Percentiles rank a stretch among this genome's conserved stretches.
Evolutionary conservation across 2,888 invertebrate species (phyloP).

Genomic region (Caradrina kadenii): DNA sequence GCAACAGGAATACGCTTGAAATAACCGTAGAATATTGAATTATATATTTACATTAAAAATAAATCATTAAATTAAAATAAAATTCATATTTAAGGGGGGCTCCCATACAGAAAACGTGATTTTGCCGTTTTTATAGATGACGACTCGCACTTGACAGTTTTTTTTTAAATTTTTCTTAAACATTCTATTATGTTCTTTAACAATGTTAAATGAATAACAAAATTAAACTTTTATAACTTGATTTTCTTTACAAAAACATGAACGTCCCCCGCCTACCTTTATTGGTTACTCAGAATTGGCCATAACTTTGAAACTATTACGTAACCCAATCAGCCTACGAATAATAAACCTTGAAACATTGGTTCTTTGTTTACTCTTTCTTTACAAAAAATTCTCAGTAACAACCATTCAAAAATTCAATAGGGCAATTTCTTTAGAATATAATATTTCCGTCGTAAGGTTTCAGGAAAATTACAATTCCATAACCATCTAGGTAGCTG

Average conservation of each 20-base stretch:
- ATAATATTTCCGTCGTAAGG: neutral
- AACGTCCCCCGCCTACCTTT: neutral
- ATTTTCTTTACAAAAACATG: constrained; percentile 9
- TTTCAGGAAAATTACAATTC: neutral
- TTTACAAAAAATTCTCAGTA: neutral
- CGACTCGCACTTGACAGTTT: no score
- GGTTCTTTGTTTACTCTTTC: constrained; percentile 19
- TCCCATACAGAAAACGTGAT: no score
- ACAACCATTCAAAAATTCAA: neutral
- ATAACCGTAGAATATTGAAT: no score
- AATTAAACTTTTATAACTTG: neutral
- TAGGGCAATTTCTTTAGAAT: constrained; percentile 1
- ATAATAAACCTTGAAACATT: constrained; percentile 35
- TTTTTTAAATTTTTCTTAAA: neutral
- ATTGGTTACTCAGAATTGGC: neutral
- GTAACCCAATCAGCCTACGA: constrained; percentile 38
- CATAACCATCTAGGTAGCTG: neutral
- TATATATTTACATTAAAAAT: no score
- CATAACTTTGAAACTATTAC: constrained; percentile 38
- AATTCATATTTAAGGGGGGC: no score
- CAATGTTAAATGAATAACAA: neutral
- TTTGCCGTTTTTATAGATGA: no score
- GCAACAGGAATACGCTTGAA: no score
- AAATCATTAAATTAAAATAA: no score
- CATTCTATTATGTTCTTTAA: neutral